A percentile compares a stretch with the other conserved stretches of the same genome.
Conservation (phyloP, 2,888 invertebrate species). For the Oxytorus armatus region DNA sequence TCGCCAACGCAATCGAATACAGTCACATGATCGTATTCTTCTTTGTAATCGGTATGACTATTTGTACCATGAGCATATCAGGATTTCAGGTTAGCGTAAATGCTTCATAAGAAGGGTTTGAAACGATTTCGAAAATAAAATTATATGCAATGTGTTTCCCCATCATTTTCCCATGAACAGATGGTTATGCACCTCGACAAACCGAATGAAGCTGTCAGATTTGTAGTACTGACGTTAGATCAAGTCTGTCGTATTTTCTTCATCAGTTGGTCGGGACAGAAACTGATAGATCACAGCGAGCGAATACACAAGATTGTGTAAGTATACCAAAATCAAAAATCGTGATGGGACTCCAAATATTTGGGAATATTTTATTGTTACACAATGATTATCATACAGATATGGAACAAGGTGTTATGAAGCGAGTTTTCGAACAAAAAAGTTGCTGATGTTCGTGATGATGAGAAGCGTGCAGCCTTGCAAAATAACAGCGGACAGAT, state of each 20-base stretch:
- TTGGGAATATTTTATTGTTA: not conserved
- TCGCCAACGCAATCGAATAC: constrained; percentile 55
- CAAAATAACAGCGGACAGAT: too few relatives aligned
- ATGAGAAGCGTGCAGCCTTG: constrained; percentile 52
- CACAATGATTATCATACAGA: constrained; percentile 18
- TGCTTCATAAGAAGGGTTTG: too few relatives aligned
- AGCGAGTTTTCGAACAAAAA: constrained; percentile 31
- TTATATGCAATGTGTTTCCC: not conserved
- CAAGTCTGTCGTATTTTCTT: constrained; percentile 53
- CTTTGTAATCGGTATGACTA: constrained; percentile 45
- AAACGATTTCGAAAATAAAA: not conserved
- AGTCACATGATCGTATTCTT: constrained; percentile 48
- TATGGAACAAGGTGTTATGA: constrained; percentile 49
- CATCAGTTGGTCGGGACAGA: constrained; percentile 54
- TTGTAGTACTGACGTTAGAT: constrained; percentile 24
- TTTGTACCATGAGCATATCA: constrained; percentile 58
- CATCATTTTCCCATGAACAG: not conserved
- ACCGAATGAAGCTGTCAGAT: constrained; percentile 46
- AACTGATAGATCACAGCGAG: constrained; percentile 50
- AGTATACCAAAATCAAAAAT: constrained; percentile 7
- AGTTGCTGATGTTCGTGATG: constrained; percentile 55
- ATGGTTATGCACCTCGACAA: constrained; percentile 38
- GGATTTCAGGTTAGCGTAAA: constrained; percentile 54
- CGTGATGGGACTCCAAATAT: not conserved
- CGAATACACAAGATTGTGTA: constrained; percentile 35